Evolutionary conservation across 1,140 invertebrate genomes (phyloP), one percentile per base, ranked within the genome.

Genomic region (Globodera ellingtonae): DNA sequence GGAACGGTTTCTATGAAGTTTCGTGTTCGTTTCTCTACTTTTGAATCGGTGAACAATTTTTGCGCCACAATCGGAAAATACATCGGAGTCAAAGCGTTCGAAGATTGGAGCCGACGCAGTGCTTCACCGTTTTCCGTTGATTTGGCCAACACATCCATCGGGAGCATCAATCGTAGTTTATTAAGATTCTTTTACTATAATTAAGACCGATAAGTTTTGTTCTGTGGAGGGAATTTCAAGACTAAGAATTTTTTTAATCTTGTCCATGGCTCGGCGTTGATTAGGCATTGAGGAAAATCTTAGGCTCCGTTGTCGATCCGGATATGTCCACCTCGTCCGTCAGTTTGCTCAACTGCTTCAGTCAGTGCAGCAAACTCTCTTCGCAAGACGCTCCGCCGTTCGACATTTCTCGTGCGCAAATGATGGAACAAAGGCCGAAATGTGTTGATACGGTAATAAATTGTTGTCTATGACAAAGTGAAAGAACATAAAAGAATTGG

Each of bases 61-160:
- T 75, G 73, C 46, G 56, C 73, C 46, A 65, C 50, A 18, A 65
- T 75, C 35, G 73, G 56, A 62, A 65, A 65, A 18, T 75, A 56
- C n/a, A 65, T 75, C 4, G 65, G 56, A 75, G 65, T 75, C n/a
- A 75, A 75, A 56, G 56, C 73, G n/a, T 75, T 62, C 65, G 73
- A 75, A 18, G 73, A 75, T 62, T 75, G 73, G 73, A 62, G 18
- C 56, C 18, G 10, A 18, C 56, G 56, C 56, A 62, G 56, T 18
- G 13, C 10, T 15, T 62, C 56, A 18, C 56, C 56, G 13, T 62
- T 62, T 15, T 62, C 56, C 0, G 56, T 62, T 15, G 56, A 62
- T 62, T 62, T 62, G 56, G 18, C 10, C 18, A 18, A 18, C 18
- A 18, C 56, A 18, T 62, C 56, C 13, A 18, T 62, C 18, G 18